Conservation (phyloP, 2,113 vertebrate genomes). For the Cryptotis parvus region DNA sequence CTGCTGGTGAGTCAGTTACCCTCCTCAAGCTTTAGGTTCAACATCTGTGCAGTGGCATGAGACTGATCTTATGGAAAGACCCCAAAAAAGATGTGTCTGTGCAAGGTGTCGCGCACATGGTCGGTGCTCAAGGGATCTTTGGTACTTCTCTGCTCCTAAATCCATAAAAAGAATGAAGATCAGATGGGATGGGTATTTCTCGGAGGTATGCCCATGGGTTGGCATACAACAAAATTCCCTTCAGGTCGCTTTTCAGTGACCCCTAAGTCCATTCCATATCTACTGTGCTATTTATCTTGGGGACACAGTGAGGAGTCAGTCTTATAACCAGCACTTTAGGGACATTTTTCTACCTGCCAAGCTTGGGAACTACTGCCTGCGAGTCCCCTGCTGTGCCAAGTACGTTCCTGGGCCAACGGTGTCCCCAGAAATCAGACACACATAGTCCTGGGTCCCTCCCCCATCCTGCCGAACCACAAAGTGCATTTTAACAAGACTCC, state of each 20-base stretch:
- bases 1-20: neutral
- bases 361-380: neutral
- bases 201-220: neutral
- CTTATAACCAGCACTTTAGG: neutral
- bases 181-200: neutral
- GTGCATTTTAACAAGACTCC: constrained; percentile 18
- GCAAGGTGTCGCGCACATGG: neutral
- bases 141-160: neutral
- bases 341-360: neutral
- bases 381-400: neutral
- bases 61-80: neutral
- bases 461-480: neutral
- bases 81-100: neutral
- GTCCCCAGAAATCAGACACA: neutral
- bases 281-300: neutral
- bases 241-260: neutral
- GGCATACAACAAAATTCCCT: neutral
- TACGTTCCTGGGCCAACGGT: neutral
- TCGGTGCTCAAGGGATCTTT: neutral
- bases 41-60: neutral
- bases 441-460: neutral
- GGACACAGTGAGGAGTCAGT: neutral
- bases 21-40: neutral
- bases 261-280: neutral
- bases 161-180: neutral